Evolutionary conservation across 2,797 vertebrate species (phyloP), one percentile per base, ranked within the genome.

Genomic region (Myripristis jacobus): DNA sequence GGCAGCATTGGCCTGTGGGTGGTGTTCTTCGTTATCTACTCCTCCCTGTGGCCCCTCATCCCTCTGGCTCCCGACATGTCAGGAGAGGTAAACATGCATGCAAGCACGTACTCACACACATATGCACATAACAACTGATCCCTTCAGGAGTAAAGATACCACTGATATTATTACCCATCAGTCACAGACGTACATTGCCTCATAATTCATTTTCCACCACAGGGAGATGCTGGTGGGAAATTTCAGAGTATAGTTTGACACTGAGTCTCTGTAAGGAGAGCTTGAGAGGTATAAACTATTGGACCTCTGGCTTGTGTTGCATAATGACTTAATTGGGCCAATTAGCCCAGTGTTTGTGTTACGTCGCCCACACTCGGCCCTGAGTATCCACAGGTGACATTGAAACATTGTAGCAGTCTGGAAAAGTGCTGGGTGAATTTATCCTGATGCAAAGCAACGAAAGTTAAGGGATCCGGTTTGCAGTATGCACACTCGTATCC

Each of bases 51-150:
- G 98, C 98, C 98, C 16, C 87, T 96, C 61, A 92, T 99, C 84
- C 94, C 98, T 4, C 92, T 99, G 92, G 98, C 98, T 82, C 97
- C 98, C 1, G 97, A 99, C 89, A 99, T 99, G 97, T 98, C 97
- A 51, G 98, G 98, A 94, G 96, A 99, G 97, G 98, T 99, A 98
- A 94, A 70, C 69, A 65, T 25, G 6, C 58, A 56, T 46, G 21
- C 60, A 3, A n/a, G 8, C 59, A n/a, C 29, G 41, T 41, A n/a
- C 66, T 48, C 50, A 6, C 3, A 73, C 65, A 77, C 65, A 77
- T 38, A n/a, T 62, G 52, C 9, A 73, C 61, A 75, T 18, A 62
- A 55, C 59, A 70, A 41, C 3, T 41, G 38, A 11, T 38, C 36
- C 12, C 36, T 41, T 13, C 11, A 2, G 38, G 13, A 41, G 12